A percentile compares a stretch with the other conserved stretches of the same genome.
phyloP scores from a whole-genome alignment of 2,113 vertebrate species.

The Phalacrocorax aristotelis region DNA sequence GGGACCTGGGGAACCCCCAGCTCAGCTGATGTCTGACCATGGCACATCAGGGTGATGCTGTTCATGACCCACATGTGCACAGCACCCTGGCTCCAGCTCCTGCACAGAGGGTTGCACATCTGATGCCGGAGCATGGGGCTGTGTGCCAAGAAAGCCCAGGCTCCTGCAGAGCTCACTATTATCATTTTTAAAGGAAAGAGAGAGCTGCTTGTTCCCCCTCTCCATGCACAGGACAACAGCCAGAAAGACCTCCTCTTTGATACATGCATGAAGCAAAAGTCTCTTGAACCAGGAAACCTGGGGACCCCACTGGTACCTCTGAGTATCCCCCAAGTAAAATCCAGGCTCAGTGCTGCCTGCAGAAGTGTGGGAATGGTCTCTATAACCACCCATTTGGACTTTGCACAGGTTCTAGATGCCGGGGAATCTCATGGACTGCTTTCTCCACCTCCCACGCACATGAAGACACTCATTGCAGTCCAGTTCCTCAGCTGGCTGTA shows the following conservation, averaged over 20 bases:
- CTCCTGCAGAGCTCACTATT: not conserved
- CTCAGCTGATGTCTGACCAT: not conserved
- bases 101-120: not conserved
- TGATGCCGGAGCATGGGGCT: not conserved
- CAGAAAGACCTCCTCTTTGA: not conserved
- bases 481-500: not conserved
- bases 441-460: not conserved
- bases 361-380: not conserved
- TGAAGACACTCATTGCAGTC: not conserved
- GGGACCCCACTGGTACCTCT: not conserved
- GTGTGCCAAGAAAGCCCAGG: not conserved
- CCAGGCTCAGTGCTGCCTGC: not conserved
- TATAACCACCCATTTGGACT: not conserved
- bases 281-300: not conserved
- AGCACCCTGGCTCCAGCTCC: not conserved
- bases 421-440: fast-evolving
- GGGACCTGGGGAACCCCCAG: not conserved
- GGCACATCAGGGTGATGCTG: not conserved
- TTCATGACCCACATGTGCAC: not conserved
- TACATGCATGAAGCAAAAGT: not conserved
- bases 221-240: not conserved
- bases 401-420: not conserved
- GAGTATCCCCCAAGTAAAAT: not conserved
- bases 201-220: not conserved
- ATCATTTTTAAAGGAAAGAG: not conserved